Evolutionary conservation across 2,797 vertebrate genomes (phyloP).

Genomic region (Spinibarbus caldwelli): DNA sequence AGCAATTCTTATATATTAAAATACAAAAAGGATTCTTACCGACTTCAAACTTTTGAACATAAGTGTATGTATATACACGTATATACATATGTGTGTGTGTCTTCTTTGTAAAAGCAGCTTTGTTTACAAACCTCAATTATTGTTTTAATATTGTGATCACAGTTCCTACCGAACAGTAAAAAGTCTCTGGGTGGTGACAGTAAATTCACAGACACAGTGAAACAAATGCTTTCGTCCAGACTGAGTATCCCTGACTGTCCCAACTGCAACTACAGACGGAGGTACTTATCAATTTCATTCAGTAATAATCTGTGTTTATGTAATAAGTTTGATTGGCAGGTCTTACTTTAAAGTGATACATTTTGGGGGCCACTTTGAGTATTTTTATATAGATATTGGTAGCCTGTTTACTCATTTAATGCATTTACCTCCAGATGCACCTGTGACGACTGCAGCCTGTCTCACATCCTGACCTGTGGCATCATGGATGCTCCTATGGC

Average conservation of each 20-base stretch:
- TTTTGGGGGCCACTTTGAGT: background rate
- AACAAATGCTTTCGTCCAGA: slow-evolving; percentile 92
- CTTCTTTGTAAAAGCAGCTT: no score
- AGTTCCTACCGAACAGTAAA: slow-evolving; percentile 88
- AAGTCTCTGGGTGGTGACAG: slow-evolving; percentile 87
- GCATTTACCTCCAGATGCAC: slow-evolving; percentile 82
- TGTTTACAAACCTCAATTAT: no score
- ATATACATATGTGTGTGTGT: no score
- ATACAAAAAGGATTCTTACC: no score
- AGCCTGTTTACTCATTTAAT: background rate
- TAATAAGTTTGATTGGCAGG: background rate
- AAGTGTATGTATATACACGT: no score
- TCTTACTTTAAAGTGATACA: background rate
- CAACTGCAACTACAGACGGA: slow-evolving; percentile 95
- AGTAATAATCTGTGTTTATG: background rate
- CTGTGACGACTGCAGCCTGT: slow-evolving; percentile 98
- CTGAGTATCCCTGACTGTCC: slow-evolving; percentile 96
- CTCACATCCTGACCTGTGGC: slow-evolving; percentile 97
- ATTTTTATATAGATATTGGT: background rate
- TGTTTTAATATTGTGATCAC: slow-evolving; percentile 43
- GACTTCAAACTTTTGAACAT: no score
- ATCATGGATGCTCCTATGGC: slow-evolving; percentile 95
- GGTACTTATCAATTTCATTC: slow-evolving; percentile 75
- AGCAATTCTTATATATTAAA: no score
- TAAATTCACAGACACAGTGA: slow-evolving; percentile 96